Evolutionary conservation across 1,140 invertebrate genomes (phyloP).

Genomic region (Trissolcus basalis): DNA sequence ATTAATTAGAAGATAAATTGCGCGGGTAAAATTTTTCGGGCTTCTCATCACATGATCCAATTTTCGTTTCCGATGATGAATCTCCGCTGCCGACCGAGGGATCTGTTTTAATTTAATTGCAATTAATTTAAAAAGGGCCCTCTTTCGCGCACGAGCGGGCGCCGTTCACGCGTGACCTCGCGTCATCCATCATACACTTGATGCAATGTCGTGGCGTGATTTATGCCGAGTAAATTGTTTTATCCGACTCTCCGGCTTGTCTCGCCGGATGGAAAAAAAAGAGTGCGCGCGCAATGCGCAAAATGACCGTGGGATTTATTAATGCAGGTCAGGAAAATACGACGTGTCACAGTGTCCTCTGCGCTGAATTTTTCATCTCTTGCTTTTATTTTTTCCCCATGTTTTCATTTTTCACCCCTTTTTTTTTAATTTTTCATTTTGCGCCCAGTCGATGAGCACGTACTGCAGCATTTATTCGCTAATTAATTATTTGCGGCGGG

Average conservation of each 20-base stretch:
- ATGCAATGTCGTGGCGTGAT: conserved; percentile 42
- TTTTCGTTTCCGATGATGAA: conserved; percentile 33
- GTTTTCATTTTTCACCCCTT: no score
- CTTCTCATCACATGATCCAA: conserved; percentile 2
- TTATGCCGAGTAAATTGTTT: conserved; percentile 53
- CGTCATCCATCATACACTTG: conserved; percentile 51
- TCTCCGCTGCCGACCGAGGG: conserved; percentile 5
- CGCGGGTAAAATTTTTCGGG: neutral
- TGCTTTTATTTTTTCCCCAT: neutral
- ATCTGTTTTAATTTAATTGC: conserved; percentile 43
- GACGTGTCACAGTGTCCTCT: conserved; percentile 8
- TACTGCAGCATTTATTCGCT: conserved; percentile 24
- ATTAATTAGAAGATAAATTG: conserved; percentile 16
- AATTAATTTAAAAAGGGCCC: conserved; percentile 27
- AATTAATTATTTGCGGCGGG: conserved; percentile 32
- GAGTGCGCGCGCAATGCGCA: conserved; percentile 18
- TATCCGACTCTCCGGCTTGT: conserved; percentile 22
- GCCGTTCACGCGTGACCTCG: conserved; percentile 8
- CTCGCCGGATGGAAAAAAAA: no score
- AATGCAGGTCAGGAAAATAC: conserved; percentile 49
- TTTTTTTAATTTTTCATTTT: no score
- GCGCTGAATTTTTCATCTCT: conserved; percentile 43
- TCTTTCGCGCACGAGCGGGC: conserved; percentile 1
- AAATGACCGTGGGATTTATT: conserved; percentile 54
- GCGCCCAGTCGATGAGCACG: neutral